Evolutionary conservation across 2,113 vertebrate genomes (phyloP), one percentile per base, ranked within the genome.

Genomic region (Clarias macrocephalus): DNA sequence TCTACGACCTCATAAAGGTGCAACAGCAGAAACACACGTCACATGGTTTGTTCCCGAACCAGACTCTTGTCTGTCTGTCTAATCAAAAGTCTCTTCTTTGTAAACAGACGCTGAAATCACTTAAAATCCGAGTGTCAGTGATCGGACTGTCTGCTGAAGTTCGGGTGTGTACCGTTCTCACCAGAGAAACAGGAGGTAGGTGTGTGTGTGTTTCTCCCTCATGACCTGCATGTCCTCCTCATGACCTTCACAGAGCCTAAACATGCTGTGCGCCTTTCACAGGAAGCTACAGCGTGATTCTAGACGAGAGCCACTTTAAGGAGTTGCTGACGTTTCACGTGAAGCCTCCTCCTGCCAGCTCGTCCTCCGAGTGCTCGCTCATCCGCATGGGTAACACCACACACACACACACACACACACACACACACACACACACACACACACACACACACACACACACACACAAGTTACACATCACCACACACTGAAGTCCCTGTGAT

Each of bases 81-180:
- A 11, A 70, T 79, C 2, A 4, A 30, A 81, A 0, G 2, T 33
- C 7, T 48, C 23, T 79, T 18, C 13, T 37, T 54, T 7, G 48
- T 8, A 48, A 81, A 87, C 94, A 99, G 98, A 95, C 92, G 21
- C 94, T 99, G 88, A 98, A 97, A 92, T 91, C 95, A 3, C 93
- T 97, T 81, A 99, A 99, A 94, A 96, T 99, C 88, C 95, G 98
- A 89, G 98, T 99, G 59, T 99, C 98, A 57, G 92, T 99, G 33
- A 98, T 99, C 0, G 97, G 98, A 37, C 92, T 99, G 42, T 98
- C 97, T 60, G 98, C 98, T 10, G 98, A 99, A 92, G 97, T 99
- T 90, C 96, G 97, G 23, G 97, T 99, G 82, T 99, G 98, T 82
- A 98, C 98, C 16, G 94, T 97, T 9, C 93, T 99, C 90, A 97